These are phyloP conservation scores for Tribolium madens DNA, from an alignment of 1,140 invertebrate genomes.

Conservation along the genomic window DNA sequence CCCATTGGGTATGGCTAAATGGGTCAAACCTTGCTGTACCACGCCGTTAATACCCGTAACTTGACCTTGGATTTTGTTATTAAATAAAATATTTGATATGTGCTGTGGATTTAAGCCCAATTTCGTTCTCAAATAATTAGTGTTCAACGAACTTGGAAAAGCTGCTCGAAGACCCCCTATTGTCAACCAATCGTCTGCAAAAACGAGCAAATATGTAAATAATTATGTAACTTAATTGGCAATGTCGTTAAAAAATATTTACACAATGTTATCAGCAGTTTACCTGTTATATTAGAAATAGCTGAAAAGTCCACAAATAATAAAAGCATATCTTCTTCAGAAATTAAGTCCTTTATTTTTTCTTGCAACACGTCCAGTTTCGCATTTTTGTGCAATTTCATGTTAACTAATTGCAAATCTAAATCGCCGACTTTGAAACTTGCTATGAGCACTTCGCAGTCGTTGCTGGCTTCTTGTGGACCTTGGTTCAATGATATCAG, in stretches of 20 bases:
- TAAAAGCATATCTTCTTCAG: slow-evolving; percentile 52
- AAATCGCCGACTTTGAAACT: slow-evolving; percentile 53
- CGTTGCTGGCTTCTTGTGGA: slow-evolving; percentile 50
- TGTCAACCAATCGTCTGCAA: slow-evolving; percentile 52
- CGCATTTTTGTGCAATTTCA: slow-evolving; percentile 51
- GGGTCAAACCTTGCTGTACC: slow-evolving; percentile 76
- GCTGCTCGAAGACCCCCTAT: slow-evolving; percentile 55
- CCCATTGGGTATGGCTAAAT: slow-evolving; percentile 83
- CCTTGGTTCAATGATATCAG: slow-evolving; percentile 54
- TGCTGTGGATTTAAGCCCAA: slow-evolving; percentile 42
- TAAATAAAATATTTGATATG: slow-evolving; percentile 59
- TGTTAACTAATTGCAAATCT: slow-evolving; percentile 57
- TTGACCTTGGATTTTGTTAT: slow-evolving; percentile 47
- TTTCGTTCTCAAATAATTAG: slow-evolving; percentile 48
- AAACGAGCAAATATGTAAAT: slow-evolving; percentile 18
- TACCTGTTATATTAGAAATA: slow-evolving; percentile 51
- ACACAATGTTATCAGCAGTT: background rate
- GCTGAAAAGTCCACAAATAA: slow-evolving; percentile 58
- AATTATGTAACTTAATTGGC: background rate
- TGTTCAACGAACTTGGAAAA: slow-evolving; percentile 57
- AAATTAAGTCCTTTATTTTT: slow-evolving; percentile 54
- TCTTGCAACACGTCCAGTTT: slow-evolving; percentile 53
- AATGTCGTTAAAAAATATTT: slow-evolving; percentile 8
- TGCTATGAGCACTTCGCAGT: slow-evolving; percentile 54
- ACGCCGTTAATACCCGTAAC: slow-evolving; percentile 72